Percentiles rank a stretch among this genome's conserved stretches.
Conservation (phyloP, 1,140 invertebrate species). For the Drosophila ercepeae region DNA sequence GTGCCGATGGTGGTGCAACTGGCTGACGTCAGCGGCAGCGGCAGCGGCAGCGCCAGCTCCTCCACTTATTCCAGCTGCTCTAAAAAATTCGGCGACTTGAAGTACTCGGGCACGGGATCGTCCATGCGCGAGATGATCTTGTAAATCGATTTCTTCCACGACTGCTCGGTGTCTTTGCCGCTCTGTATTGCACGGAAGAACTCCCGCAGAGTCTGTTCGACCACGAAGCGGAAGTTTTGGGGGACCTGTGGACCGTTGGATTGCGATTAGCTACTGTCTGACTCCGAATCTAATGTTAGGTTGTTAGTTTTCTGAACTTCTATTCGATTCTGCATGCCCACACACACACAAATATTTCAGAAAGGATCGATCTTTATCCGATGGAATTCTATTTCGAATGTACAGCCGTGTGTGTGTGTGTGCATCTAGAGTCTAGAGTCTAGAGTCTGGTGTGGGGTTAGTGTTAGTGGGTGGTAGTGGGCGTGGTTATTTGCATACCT, state of each 20-base stretch:
- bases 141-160: conserved; percentile 99
- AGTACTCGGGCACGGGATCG: conserved; percentile 99
- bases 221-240: conserved; percentile 97
- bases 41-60: conserved; percentile 74
- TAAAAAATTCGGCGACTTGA: conserved; percentile 99
- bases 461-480: conserved; percentile 32
- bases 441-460: conserved; percentile 31
- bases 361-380: neutral
- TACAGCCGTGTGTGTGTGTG: conserved; percentile 6
- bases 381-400: neutral
- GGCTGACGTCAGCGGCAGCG: conserved; percentile 51
- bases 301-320: conserved; percentile 11
- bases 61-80: conserved; percentile 96
- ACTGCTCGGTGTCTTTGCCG: conserved; percentile 98
- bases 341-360: conserved; percentile 4
- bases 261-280: conserved; percentile 36
- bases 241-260: conserved; percentile 91
- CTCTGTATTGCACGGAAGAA: conserved; percentile 99
- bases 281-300: conserved; percentile 17
- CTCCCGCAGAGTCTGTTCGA: conserved; percentile 98
- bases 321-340: conserved; percentile 7
- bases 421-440: conserved; percentile 37
- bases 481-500: conserved; percentile 88
- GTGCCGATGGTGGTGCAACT: conserved; percentile 31
- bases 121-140: conserved; percentile 99